Conservation (phyloP, 2,797 vertebrate species). For the Kryptopterus vitreolus region DNA sequence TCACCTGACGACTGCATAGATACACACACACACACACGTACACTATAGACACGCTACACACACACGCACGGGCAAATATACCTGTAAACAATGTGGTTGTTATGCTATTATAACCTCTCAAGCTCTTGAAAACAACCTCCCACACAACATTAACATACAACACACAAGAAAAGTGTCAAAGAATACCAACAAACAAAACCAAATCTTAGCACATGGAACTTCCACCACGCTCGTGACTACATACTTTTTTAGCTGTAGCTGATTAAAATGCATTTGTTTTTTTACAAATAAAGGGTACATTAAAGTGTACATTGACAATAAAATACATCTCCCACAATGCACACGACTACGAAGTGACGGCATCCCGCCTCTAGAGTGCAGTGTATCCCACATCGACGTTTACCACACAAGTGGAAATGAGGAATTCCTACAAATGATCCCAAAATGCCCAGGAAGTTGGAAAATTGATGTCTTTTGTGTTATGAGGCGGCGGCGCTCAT, state of each 20-base stretch:
- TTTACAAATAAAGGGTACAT: too few species aligned
- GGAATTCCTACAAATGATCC: too few species aligned
- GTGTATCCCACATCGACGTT: too few species aligned
- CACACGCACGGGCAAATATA: not conserved
- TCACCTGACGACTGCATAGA: not conserved
- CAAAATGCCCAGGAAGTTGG: too few species aligned
- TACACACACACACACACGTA: not conserved
- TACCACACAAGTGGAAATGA: too few species aligned
- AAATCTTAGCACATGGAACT: not conserved
- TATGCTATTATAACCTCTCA: not conserved
- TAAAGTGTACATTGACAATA: too few species aligned
- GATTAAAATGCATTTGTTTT: too few species aligned
- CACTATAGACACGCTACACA: slow-evolving; percentile 1
- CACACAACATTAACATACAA: not conserved
- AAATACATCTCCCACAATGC: too few species aligned
- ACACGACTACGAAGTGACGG: too few species aligned
- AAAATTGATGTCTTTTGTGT: too few species aligned
- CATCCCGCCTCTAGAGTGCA: too few species aligned
- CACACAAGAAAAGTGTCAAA: not conserved
- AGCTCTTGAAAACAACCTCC: not conserved
- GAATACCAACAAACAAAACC: not conserved
- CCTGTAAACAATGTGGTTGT: not conserved
- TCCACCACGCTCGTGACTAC: not conserved
- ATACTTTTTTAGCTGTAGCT: not conserved
- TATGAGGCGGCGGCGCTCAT: too few species aligned